phyloP scores from a whole-genome alignment of 2,797 vertebrate genomes.

The Catostomus latipinnis region DNA sequence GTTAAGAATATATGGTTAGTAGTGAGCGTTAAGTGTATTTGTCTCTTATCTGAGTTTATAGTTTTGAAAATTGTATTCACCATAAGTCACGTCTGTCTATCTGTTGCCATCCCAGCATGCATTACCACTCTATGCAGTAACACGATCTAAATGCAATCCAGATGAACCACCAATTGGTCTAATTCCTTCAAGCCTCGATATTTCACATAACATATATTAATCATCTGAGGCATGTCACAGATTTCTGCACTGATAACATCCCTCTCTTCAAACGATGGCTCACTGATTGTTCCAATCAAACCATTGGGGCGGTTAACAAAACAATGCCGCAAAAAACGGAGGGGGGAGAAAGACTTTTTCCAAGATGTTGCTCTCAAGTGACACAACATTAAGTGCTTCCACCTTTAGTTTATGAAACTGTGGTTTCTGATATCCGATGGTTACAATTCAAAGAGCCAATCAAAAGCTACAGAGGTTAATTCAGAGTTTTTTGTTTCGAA shows the following conservation, averaged over 20 bases:
- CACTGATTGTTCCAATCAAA: slow-evolving; percentile 68
- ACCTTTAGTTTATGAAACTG: slow-evolving; percentile 36
- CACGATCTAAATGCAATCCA: slow-evolving; percentile 80
- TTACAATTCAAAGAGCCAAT: slow-evolving; percentile 20
- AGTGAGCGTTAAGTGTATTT: slow-evolving; percentile 27
- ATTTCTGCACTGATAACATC: slow-evolving; percentile 77
- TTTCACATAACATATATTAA: slow-evolving; percentile 77
- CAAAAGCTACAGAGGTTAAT: slow-evolving; percentile 24
- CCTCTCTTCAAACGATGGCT: slow-evolving; percentile 59
- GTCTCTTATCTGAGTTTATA: slow-evolving; percentile 74
- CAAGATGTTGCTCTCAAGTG: slow-evolving; percentile 44
- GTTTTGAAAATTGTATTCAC: slow-evolving; percentile 71
- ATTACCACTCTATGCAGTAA: slow-evolving; percentile 75
- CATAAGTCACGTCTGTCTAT: slow-evolving; percentile 72
- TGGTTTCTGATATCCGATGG: slow-evolving; percentile 6
- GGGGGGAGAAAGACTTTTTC: slow-evolving; percentile 14
- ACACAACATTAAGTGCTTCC: slow-evolving; percentile 53
- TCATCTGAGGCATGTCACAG: slow-evolving; percentile 76
- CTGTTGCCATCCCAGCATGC: slow-evolving; percentile 73
- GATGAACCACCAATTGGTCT: slow-evolving; percentile 72
- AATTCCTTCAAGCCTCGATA: slow-evolving; percentile 73
- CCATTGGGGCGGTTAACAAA: slow-evolving; percentile 61
- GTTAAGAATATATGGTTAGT: slow-evolving; percentile 41
- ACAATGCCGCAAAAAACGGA: slow-evolving; percentile 49
- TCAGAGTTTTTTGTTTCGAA: slow-evolving; percentile 54